Conservation (phyloP, 2,888 invertebrate genomes). For the Rapana venosa region DNA sequence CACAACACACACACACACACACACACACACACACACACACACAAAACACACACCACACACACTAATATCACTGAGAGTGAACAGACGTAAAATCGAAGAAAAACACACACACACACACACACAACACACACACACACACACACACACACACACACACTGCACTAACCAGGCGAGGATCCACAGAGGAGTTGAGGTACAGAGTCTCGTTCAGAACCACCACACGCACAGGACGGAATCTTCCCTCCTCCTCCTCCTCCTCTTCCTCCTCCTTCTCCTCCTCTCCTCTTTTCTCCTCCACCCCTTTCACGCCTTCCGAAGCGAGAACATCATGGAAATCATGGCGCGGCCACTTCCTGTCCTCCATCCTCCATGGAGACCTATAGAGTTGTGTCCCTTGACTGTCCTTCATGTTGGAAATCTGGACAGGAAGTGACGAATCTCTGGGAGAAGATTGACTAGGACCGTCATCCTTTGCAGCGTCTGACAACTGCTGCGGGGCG, state of each 20-base stretch:
- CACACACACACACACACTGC: neutral
- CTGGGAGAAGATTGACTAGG: neutral
- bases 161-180: neutral
- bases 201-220: constrained; percentile 41
- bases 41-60: neutral
- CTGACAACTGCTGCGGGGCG: neutral
- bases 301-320: neutral
- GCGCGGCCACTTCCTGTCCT: neutral
- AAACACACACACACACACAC: neutral
- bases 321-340: neutral
- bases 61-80: too few species aligned
- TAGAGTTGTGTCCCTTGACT: neutral
- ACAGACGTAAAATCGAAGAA: too few species aligned
- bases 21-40: neutral
- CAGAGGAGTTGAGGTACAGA: constrained; percentile 33
- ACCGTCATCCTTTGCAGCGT: neutral
- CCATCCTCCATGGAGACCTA: neutral
- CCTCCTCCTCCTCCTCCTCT: neutral
- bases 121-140: neutral
- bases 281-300: neutral
- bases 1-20: neutral
- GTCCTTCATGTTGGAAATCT: neutral
- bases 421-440: neutral
- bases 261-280: neutral
- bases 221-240: neutral